phyloP scores from a whole-genome alignment of 2,888 invertebrate genomes.

The Julus scandinavius region DNA sequence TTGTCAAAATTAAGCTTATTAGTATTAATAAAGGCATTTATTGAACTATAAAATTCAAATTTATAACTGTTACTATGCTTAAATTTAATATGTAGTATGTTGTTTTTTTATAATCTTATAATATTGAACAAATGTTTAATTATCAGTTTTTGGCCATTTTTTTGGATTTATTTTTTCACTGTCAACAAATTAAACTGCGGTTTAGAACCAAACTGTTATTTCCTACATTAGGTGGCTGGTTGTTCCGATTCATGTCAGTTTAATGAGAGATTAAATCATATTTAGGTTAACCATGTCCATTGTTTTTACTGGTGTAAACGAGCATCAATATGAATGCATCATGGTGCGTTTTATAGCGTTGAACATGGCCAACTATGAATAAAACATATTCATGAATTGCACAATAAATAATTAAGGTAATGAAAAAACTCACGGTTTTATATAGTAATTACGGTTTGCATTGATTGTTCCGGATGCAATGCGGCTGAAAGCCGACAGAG shows the following conservation, averaged over 20 bases:
- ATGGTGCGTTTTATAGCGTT: background rate
- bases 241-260: too few relatives aligned
- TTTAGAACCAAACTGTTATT: too few relatives aligned
- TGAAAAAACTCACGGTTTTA: slow-evolving; percentile 28
- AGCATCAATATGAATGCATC: background rate
- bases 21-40: too few relatives aligned
- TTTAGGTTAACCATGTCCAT: background rate
- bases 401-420: background rate
- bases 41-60: too few relatives aligned
- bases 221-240: too few relatives aligned
- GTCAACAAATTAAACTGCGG: too few relatives aligned
- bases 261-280: too few relatives aligned
- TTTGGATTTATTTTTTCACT: background rate
- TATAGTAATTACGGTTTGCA: slow-evolving; percentile 22
- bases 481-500: background rate
- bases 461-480: background rate
- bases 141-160: too few relatives aligned
- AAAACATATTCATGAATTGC: background rate
- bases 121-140: too few relatives aligned
- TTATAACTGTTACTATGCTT: too few relatives aligned
- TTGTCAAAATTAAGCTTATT: background rate
- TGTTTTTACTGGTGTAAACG: background rate
- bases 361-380: slow-evolving; percentile 9
- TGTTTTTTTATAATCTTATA: too few relatives aligned
- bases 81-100: too few relatives aligned